A percentile compares a stretch with the other conserved stretches of the same genome.
Evolutionary conservation across 2,797 vertebrate genomes (phyloP).

Genomic region (Siniperca obscura): DNA sequence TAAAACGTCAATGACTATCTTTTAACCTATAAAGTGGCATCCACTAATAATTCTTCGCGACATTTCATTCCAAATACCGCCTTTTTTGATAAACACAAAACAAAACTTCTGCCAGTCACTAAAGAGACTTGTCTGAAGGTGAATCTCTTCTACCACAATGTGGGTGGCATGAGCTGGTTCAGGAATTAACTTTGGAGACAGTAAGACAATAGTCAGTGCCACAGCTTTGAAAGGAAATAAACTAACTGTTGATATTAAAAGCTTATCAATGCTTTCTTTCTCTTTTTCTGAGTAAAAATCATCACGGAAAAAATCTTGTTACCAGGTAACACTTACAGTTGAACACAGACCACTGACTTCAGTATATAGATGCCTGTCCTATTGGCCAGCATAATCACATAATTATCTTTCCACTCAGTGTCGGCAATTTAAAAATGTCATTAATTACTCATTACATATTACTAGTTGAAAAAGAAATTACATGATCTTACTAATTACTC

Average conservation of each 20-base stretch:
- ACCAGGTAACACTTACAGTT: neutral
- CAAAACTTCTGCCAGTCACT: neutral
- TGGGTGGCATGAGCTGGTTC: neutral
- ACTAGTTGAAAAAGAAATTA: neutral
- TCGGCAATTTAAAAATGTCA: neutral
- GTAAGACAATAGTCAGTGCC: constrained; percentile 6
- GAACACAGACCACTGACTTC: neutral
- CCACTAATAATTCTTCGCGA: neutral
- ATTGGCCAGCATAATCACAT: neutral
- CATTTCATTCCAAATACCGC: neutral
- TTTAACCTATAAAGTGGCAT: neutral
- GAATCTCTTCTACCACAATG: constrained; percentile 11
- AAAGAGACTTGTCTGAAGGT: constrained; percentile 14
- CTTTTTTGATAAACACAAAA: neutral
- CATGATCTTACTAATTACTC: neutral
- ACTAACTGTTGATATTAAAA: neutral
- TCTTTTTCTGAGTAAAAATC: neutral
- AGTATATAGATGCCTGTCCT: neutral
- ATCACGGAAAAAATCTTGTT: neutral
- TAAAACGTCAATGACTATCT: neutral
- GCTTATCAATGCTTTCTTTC: neutral
- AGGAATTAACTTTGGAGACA: neutral
- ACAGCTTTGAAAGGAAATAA: constrained; percentile 12
- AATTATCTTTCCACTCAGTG: neutral
- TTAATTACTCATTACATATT: neutral